Base-by-base conservation (phyloP, 2,797 vertebrate species). In the Chromobotia macracanthus region DNA sequence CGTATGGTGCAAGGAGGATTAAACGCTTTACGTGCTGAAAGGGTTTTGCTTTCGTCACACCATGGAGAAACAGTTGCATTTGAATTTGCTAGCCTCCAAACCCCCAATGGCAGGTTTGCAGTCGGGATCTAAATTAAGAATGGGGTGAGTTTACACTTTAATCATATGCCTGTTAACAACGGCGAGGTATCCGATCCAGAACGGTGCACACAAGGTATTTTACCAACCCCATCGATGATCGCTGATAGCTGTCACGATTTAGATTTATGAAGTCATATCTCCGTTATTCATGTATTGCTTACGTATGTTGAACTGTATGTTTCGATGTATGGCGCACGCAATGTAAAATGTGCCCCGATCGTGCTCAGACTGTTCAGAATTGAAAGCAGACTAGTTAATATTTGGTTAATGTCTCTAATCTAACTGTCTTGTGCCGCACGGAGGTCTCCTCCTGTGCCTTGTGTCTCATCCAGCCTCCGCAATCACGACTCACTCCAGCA, bases 121-220 rank as follows among this genome's bases (percentile, higher is more conserved):
- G 90, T 95, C 95, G n/a, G 90, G 96, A 79, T 95, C 96, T 84
- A 98, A 97, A 89, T 95, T 96, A 93, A 96, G 95, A 86, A 98
- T 97, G 95, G 96, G 97, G 97, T 97, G 91, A 92, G 95, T 91
- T 82, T 80, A 77, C n/a, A 51, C 25, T 74, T 83, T 50, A 3
- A 31, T 31, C 5, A 38, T 13, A 63, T 69, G 31, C 9, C n/a
- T n/a, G 6, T 35, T 2, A 55, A 55, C n/a, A 55, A 55, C 51
- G 18, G 19, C 60, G 16, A n/a, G 23, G 10, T 35, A n/a, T 61
- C 19, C 13, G 19, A 21, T 16, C 12, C 12, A 23, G 1, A 9
- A 12, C 18, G 38, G 13, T 38, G 13, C 16, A 21, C 18, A 10
- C 16, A 31, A 12, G 8, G 12, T 35, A 35, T 35, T 35, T 35